Percentiles rank a stretch among this genome's conserved stretches.
phyloP scores from a whole-genome alignment of 2,888 invertebrate species.

The Drosophila borealis region DNA sequence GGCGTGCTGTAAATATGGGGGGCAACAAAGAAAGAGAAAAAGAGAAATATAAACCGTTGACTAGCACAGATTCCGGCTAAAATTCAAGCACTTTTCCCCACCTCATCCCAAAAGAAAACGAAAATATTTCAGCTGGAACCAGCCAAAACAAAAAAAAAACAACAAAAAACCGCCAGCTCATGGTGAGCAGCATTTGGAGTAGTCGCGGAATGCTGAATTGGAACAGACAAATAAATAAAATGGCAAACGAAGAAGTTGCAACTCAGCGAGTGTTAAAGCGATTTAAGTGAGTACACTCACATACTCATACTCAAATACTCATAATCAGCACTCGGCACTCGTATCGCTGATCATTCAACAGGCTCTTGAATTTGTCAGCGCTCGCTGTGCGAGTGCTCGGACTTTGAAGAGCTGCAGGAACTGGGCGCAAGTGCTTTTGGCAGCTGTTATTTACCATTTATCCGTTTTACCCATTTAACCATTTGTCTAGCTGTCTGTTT shows the following conservation, averaged over 20 bases:
- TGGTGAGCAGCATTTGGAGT: conserved; percentile 23
- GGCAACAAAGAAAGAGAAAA: conserved; percentile 2
- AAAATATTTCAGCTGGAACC: conserved; percentile 75
- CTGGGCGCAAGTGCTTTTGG: conserved; percentile 12
- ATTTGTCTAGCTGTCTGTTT: conserved; percentile 2
- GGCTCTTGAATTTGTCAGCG: conserved; percentile 50
- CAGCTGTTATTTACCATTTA: conserved; percentile 9
- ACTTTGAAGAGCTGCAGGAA: conserved; percentile 3
- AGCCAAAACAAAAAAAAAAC: conserved; percentile 8
- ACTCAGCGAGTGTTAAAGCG: conserved; percentile 23
- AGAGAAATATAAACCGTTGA: conserved; percentile 52
- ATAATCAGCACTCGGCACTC: conserved; percentile 14
- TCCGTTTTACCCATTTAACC: not conserved
- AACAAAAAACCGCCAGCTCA: conserved; percentile 28
- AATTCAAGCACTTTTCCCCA: conserved; percentile 4
- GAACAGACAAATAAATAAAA: conserved; percentile 20
- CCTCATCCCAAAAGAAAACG: conserved; percentile 62
- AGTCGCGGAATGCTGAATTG: conserved; percentile 41
- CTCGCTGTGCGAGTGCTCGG: conserved; percentile 9
- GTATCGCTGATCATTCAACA: conserved; percentile 64
- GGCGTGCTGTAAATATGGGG: conserved; percentile 29
- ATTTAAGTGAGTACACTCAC: conserved; percentile 36
- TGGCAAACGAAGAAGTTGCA: conserved; percentile 29
- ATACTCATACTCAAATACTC: conserved; percentile 5
- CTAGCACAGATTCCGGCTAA: conserved; percentile 65